These are phyloP conservation scores for Petrocephalus microphthalmus DNA, from an alignment of 2,113 vertebrate genomes.

Conservation along the genomic window DNA sequence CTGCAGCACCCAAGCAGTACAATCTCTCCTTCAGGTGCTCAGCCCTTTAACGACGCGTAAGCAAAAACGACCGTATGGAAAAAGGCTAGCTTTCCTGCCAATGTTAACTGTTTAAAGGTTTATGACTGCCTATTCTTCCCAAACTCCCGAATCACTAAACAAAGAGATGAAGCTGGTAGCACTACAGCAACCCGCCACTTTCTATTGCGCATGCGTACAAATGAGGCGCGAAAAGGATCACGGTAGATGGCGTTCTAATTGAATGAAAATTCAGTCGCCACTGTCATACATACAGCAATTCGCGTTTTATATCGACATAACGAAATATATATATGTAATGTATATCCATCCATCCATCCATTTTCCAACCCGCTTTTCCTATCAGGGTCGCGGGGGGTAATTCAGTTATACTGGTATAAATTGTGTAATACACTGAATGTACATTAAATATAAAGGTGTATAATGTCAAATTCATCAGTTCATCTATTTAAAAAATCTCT, in stretches of 20 bases:
- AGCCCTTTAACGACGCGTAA: neutral
- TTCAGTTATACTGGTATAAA: too few species aligned
- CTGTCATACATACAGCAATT: too few species aligned
- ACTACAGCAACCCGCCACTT: conserved; percentile 17
- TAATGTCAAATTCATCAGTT: too few species aligned
- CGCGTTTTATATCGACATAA: too few species aligned
- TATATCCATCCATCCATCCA: too few species aligned
- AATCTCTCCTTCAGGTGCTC: neutral
- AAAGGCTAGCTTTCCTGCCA: neutral
- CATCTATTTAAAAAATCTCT: too few species aligned
- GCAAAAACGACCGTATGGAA: neutral
- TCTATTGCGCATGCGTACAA: conserved; percentile 10
- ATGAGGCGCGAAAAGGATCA: neutral
- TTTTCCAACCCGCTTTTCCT: too few species aligned
- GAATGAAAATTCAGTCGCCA: too few species aligned
- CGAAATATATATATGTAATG: too few species aligned
- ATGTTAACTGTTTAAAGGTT: neutral
- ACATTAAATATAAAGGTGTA: too few species aligned
- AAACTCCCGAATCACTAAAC: conserved; percentile 6
- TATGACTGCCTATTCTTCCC: neutral
- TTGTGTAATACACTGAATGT: too few species aligned
- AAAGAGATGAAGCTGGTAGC: conserved; percentile 8
- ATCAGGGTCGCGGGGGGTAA: too few species aligned
- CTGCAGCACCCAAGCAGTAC: neutral
- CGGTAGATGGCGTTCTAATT: neutral